A percentile compares a stretch with the other conserved stretches of the same genome.
These are phyloP conservation scores for Sciurus niger DNA, from an alignment of 2,113 vertebrate species.

Conservation along the genomic window DNA sequence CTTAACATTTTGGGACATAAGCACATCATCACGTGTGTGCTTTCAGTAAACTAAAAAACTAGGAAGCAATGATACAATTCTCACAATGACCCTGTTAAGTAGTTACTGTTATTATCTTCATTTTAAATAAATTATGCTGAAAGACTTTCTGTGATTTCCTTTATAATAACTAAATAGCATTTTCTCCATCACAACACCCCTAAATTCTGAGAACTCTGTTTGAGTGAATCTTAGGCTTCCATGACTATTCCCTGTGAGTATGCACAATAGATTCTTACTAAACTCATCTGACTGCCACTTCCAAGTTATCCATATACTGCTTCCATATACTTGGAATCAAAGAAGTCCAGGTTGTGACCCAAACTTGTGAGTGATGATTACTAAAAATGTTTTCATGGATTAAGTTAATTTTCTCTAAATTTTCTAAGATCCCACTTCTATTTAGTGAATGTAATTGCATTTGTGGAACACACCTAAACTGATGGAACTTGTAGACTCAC, in stretches of 20 bases:
- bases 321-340: not conserved
- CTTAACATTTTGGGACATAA: not conserved
- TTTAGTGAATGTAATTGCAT: not conserved
- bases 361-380: not conserved
- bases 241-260: not conserved
- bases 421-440: not conserved
- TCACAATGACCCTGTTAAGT: not conserved
- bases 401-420: not conserved
- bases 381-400: not conserved
- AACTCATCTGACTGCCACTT: not conserved
- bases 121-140: not conserved
- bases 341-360: not conserved
- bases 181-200: not conserved
- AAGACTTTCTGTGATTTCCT: not conserved
- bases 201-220: not conserved
- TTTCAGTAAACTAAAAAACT: slow-evolving; percentile 18
- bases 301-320: no score
- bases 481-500: not conserved
- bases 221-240: not conserved
- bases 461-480: not conserved
- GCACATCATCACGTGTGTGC: not conserved
- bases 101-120: not conserved
- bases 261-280: not conserved
- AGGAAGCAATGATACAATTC: slow-evolving; percentile 13
- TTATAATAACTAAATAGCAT: not conserved